phyloP scores from a whole-genome alignment of 2,797 vertebrate species.

The Bovichtus variegatus region DNA sequence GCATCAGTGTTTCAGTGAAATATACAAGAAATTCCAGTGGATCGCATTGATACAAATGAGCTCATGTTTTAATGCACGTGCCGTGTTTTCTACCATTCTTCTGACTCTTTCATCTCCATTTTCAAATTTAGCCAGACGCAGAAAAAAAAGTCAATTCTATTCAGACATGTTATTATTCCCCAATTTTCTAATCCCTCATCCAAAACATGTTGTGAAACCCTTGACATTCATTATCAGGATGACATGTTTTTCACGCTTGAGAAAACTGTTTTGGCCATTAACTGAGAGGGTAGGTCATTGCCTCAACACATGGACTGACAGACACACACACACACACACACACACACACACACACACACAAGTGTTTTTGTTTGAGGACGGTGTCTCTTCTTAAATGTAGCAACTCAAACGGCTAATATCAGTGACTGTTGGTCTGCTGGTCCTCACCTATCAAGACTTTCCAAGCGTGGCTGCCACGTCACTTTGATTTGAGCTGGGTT shows the following conservation, averaged over 20 bases:
- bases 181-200: constrained; percentile 70
- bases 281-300: constrained; percentile 64
- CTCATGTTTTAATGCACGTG: constrained; percentile 35
- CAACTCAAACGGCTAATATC: constrained; percentile 34
- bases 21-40: background rate
- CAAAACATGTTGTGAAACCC: constrained; percentile 69
- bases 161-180: constrained; percentile 70
- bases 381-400: constrained; percentile 19
- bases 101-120: constrained; percentile 55
- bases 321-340: constrained; percentile 1
- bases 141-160: constrained; percentile 34
- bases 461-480: constrained; percentile 4
- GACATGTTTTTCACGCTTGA: constrained; percentile 79
- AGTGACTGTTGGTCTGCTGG: constrained; percentile 12
- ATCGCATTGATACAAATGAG: constrained; percentile 10
- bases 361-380: constrained; percentile 63
- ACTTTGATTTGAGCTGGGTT: constrained; percentile 16
- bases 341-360: constrained; percentile 14
- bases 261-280: constrained; percentile 76
- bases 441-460: background rate
- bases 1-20: background rate
- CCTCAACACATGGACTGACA: constrained; percentile 56
- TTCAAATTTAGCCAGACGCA: constrained; percentile 50
- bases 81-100: constrained; percentile 3
- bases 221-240: constrained; percentile 77